Evolutionary conservation across 2,888 invertebrate genomes (phyloP), one percentile per base, ranked within the genome.

Genomic region (Ametastegia equiseti): DNA sequence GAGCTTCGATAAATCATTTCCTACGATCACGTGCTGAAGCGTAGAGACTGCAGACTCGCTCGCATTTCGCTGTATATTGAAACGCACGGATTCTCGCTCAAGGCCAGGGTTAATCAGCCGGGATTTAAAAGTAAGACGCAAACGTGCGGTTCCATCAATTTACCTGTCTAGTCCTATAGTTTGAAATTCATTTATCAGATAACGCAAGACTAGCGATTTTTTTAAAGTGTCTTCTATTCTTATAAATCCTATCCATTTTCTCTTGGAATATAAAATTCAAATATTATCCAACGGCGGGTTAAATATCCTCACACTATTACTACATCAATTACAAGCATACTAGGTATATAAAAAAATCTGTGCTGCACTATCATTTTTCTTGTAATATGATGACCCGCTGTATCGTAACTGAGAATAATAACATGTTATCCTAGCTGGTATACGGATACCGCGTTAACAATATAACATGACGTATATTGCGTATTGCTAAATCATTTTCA

Each of bases 81-180:
- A 54, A 54, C 54, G 1, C 54, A 54, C 54, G 23, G 54, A 19
- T 23, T 54, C 30, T 33, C n/a, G 63, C 63, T 63, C 63, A 63
- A 63, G 63, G 63, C 63, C 63, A 63, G 63, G 63, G 63, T 63
- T 63, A 63, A 63, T 63, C 33, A 63, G 63, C 63, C 63, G 63
- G 63, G 63, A 63, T 63, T 63, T 63, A 33, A 63, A 63, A 63
- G 63, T 63, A 63, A 15, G 33, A 63, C 33, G 63, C 27, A 63
- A 63, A 33, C 30, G 63, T 63, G n/a, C n/a, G 63, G 11, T 33
- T 63, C 11, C 30, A 63, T 63, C 13, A 45, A 9, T 9, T 45
- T 45, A 9, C 7, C 45, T 6, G 45, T 9, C 45, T 45, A 11
- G 45, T 45, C 45, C n/a, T 45, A 54, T 54, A 54, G 11, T 54